These are phyloP conservation scores for Ochropleura leucogaster DNA, from an alignment of 2,888 invertebrate species.

Conservation along the genomic window DNA sequence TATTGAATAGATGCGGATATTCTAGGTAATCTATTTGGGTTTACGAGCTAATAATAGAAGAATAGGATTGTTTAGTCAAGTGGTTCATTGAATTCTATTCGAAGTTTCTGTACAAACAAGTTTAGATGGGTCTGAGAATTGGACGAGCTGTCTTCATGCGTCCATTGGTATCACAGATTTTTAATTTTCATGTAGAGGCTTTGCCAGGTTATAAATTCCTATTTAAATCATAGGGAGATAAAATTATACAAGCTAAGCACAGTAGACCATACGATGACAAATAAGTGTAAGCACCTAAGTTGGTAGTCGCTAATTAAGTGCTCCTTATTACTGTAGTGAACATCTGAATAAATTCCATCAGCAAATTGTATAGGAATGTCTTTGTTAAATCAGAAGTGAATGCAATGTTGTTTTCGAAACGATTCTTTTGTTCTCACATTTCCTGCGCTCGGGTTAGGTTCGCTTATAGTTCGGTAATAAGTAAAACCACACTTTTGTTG, in stretches of 20 bases:
- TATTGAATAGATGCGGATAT: constrained; percentile 50
- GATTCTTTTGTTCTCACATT: constrained; percentile 83
- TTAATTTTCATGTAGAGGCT: background rate
- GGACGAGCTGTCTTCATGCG: constrained; percentile 21
- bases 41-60: constrained; percentile 58
- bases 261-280: background rate
- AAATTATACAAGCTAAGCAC: background rate
- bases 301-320: constrained; percentile 25
- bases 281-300: background rate
- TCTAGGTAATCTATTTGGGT: constrained; percentile 57
- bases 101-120: constrained; percentile 48
- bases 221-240: background rate
- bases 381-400: constrained; percentile 71
- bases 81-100: constrained; percentile 50
- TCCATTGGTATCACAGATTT: background rate
- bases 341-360: constrained; percentile 63
- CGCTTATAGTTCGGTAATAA: constrained; percentile 74
- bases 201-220: background rate
- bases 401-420: constrained; percentile 77
- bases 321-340: constrained; percentile 43
- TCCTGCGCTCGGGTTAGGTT: constrained; percentile 74
- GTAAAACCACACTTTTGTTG: constrained; percentile 75
- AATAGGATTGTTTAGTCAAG: constrained; percentile 57
- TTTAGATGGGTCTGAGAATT: constrained; percentile 22
- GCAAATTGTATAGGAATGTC: constrained; percentile 66